Conservation (phyloP, 2,113 vertebrate genomes). For the Psettodes erumei region DNA sequence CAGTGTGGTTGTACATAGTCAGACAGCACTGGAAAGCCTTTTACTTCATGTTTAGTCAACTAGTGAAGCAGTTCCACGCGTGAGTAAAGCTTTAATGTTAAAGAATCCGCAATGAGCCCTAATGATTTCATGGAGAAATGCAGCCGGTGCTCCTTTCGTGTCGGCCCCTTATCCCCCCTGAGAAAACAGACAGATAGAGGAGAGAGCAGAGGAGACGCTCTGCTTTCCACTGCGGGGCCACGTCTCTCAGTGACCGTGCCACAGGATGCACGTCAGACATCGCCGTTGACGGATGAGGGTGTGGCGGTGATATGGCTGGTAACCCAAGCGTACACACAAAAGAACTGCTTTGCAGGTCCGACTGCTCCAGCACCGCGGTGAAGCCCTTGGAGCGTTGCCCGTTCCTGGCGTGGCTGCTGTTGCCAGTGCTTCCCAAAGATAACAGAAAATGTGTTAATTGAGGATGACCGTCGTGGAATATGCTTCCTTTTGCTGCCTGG, state of each 20-base stretch:
- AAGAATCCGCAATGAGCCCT: background rate
- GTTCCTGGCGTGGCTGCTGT: constrained; percentile 37
- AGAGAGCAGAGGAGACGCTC: background rate
- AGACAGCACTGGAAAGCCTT: background rate
- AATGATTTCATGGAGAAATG: background rate
- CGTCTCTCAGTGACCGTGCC: background rate
- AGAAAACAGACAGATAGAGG: background rate
- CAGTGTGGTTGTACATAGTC: background rate
- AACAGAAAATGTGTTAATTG: constrained; percentile 54
- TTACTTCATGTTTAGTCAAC: background rate
- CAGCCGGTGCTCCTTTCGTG: too few relatives aligned
- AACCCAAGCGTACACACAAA: constrained; percentile 5
- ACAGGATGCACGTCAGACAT: constrained; percentile 46
- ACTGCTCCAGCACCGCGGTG: background rate
- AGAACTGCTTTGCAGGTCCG: constrained; percentile 17
- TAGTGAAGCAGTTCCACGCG: background rate
- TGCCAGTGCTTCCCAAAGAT: constrained; percentile 70
- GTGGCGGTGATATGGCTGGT: constrained; percentile 12
- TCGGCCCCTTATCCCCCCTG: background rate
- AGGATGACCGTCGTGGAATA: constrained; percentile 40
- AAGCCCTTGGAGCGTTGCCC: constrained; percentile 8
- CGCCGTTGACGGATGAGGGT: constrained; percentile 26
- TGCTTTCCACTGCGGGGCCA: background rate
- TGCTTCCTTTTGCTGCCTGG: constrained; percentile 34
- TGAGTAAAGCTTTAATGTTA: background rate